Base-by-base conservation (phyloP, 2,797 vertebrate species). In the Monodelphis domestica region DNA sequence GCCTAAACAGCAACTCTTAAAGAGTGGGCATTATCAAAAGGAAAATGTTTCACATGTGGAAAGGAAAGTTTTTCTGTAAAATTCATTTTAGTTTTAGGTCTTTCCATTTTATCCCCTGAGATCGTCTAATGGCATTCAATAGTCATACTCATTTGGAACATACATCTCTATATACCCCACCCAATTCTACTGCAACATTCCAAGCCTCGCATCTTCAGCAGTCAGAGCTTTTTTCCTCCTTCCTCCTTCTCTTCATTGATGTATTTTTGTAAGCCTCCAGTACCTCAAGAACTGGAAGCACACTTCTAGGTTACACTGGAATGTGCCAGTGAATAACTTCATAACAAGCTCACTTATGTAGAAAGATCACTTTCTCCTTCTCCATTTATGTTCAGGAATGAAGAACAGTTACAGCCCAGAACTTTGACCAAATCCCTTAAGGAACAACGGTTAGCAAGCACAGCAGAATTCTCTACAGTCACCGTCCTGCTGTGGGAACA, bases 361-460 rank as follows among this genome's bases (percentile, higher is more conserved):
- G 29, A 88, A 53, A n/a, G 28, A 30, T 33, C 29, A n/a, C 50
- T 53, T 88, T 53, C 51, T 53, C 50, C 87, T 52, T 88, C 87
- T 88, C 87, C 87, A 52, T 53, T 53, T 52, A 88, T 53, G 50
- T 88, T 88, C 51, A 88, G 87, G 53, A 52, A 88, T 53, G 87
- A 52, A 33, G 52, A 53, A 29, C 87, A 53, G 33, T 52, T n/a
- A 51, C 53, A 53, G 87, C 87, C 33, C 26, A 29, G 24, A 52
- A 84, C 70, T 84, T 84, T 84, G 24, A 28, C 45, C 78, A 2
- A 45, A n/a, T 21, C 21, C 96, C 91, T 87, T 0, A 1, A 93
- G 52, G 33, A 91, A 90, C 10, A 30, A 38, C 30, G 54, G 91
- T 45, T 28, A 88, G 59, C 90, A 95, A 52, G 92, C 28, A 89